Conservation (phyloP, 2,113 vertebrate species). For the Onychorhynchus coronatus region DNA sequence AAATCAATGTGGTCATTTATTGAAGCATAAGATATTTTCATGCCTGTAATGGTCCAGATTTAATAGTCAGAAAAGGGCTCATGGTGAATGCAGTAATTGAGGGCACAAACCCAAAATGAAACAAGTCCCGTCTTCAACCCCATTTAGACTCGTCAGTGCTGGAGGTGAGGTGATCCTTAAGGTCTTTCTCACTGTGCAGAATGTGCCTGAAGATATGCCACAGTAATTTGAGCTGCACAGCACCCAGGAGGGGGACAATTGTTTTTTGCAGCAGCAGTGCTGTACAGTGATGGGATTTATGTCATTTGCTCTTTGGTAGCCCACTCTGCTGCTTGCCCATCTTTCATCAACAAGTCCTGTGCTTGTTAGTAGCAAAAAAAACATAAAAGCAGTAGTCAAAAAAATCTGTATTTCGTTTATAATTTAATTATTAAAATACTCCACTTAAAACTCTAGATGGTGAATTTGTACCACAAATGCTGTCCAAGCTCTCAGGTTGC, state of each 20-base stretch:
- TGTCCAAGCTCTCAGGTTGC: background rate
- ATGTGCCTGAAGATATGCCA: background rate
- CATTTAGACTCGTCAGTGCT: background rate
- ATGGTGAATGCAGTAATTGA: background rate
- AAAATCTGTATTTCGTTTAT: background rate
- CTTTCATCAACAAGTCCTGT: background rate
- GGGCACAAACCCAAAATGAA: background rate
- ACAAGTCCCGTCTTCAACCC: background rate
- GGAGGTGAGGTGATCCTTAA: background rate
- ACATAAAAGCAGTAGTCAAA: background rate
- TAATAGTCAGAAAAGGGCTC: background rate
- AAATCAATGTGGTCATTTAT: background rate
- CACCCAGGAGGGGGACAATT: background rate
- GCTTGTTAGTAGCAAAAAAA: background rate
- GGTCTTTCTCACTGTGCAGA: background rate
- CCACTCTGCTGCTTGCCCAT: background rate
- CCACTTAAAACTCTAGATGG: background rate
- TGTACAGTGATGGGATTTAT: fast-evolving
- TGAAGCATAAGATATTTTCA: background rate
- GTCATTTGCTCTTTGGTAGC: background rate
- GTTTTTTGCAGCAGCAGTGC: background rate
- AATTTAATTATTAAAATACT: background rate
- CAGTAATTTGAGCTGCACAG: background rate
- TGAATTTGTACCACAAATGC: background rate
- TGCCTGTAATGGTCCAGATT: background rate